Evolutionary conservation across 2,888 invertebrate genomes (phyloP), one percentile per base, ranked within the genome.

Genomic region (Sinohyriopsis cumingii): DNA sequence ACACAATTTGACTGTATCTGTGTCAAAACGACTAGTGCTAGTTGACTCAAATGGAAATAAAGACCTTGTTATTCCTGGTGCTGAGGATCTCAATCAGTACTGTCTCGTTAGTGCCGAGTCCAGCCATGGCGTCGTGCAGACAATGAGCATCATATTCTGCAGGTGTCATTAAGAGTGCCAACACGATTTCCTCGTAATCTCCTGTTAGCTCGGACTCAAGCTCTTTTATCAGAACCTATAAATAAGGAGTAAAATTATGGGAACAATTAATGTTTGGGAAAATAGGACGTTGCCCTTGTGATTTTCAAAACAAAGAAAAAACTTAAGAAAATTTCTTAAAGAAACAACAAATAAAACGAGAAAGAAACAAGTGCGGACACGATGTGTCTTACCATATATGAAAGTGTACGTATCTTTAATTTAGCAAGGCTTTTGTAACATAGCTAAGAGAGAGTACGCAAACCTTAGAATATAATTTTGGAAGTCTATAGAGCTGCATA

Each of bases 131-230:
- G 15, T 83, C 83, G 59, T 84, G 80, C 56, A 88, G 66, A 77
- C 85, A 82, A 70, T 80, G 73, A 18, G 82, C 84, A 63, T 85
- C 84, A 72, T 85, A 87, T 45, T 83, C 84, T 18, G 79, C 68
- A 4, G 86, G 85, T 15, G 82, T 71, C 83, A 84, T 82, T 84
- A 88, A 76, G 66, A 88, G 71, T 6, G 80, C 86, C 45, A 82
- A 62, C 4, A 86, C 78, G 25, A 84, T 72, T 69, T 87, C 87
- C 69, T 87, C 84, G 78, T 83, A 83, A 71, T 87, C 86, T 19
- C 86, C 86, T 22, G 80, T 71, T 55, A 86, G 68, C 59, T 85
- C 85, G 5, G 82, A 82, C 67, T 86, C 80, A 63, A 88, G 68
- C 15, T 82, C 82, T 18, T 75, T 74, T 19, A 72, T 64, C 25